Conservation (phyloP, 2,888 invertebrate genomes). For the Hesperia comma region DNA sequence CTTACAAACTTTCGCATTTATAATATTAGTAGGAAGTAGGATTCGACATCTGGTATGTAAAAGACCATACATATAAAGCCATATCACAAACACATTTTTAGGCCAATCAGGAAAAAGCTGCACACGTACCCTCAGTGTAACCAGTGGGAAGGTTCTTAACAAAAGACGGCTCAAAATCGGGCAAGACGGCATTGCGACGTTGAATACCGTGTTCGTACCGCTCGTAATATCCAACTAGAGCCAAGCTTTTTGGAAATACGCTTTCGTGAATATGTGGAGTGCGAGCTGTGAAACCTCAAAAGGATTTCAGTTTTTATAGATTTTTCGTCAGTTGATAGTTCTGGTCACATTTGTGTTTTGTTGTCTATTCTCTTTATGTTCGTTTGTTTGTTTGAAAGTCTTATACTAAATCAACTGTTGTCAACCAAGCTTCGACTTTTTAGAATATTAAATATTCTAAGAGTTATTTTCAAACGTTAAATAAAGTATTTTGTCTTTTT, state of each 20-base stretch:
- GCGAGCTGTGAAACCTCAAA: background rate
- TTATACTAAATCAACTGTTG: too few relatives aligned
- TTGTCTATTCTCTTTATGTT: too few relatives aligned
- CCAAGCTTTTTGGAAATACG: conserved; percentile 27
- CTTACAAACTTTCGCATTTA: too few relatives aligned
- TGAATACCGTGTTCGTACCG: conserved; percentile 9
- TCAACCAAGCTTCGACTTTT: too few relatives aligned
- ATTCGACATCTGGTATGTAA: background rate
- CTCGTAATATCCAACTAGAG: conserved; percentile 14
- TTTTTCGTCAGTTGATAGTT: conserved; percentile 3
- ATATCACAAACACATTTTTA: conserved; percentile 17
- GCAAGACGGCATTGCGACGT: conserved; percentile 14
- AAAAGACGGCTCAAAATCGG: conserved; percentile 29
- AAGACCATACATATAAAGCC: background rate
- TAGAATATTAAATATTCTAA: too few relatives aligned
- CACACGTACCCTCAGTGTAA: conserved; percentile 25
- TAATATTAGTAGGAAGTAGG: too few relatives aligned
- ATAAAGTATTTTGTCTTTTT: too few relatives aligned
- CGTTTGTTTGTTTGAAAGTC: too few relatives aligned
- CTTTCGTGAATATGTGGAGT: conserved; percentile 9
- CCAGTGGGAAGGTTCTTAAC: conserved; percentile 26
- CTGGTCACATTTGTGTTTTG: background rate
- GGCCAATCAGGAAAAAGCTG: conserved; percentile 32
- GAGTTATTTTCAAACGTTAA: too few relatives aligned
- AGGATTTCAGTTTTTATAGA: conserved; percentile 15